A percentile compares a stretch with the other conserved stretches of the same genome.
Evolutionary conservation across 2,888 invertebrate species (phyloP).

Genomic region (Ormyrus thymus): DNA sequence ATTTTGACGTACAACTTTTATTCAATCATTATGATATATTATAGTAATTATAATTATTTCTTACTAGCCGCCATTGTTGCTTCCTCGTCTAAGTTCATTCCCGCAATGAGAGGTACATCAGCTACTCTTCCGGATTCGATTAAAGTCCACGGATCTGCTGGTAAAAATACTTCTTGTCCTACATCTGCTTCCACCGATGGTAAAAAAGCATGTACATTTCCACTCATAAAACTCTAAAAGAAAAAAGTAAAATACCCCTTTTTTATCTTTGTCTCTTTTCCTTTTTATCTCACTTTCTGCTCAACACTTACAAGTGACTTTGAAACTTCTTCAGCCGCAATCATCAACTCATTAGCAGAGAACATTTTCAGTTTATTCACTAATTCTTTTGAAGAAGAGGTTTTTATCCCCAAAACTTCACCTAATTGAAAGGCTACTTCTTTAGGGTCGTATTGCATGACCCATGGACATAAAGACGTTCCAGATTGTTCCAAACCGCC

Average conservation of each 20-base stretch:
- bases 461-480: constrained; percentile 60
- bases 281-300: background rate
- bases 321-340: constrained; percentile 59
- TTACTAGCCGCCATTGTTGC: constrained; percentile 62
- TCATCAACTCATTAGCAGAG: constrained; percentile 62
- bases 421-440: constrained; percentile 68
- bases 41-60: constrained; percentile 2
- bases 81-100: constrained; percentile 64
- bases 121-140: constrained; percentile 66
- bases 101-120: constrained; percentile 68
- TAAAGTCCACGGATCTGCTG: constrained; percentile 68
- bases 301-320: constrained; percentile 40
- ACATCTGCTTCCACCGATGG: constrained; percentile 66
- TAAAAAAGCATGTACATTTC: constrained; percentile 61
- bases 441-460: constrained; percentile 60
- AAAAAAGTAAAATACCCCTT: background rate
- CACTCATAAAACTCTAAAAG: constrained; percentile 64
- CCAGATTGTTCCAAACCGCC: constrained; percentile 67
- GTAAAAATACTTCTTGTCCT: constrained; percentile 68
- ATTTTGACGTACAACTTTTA: background rate
- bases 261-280: no score
- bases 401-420: constrained; percentile 65
- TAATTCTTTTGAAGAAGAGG: constrained; percentile 64
- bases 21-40: background rate
- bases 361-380: constrained; percentile 63